phyloP scores from a whole-genome alignment of 1,140 invertebrate genomes.

The Portunus trituberculatus region DNA sequence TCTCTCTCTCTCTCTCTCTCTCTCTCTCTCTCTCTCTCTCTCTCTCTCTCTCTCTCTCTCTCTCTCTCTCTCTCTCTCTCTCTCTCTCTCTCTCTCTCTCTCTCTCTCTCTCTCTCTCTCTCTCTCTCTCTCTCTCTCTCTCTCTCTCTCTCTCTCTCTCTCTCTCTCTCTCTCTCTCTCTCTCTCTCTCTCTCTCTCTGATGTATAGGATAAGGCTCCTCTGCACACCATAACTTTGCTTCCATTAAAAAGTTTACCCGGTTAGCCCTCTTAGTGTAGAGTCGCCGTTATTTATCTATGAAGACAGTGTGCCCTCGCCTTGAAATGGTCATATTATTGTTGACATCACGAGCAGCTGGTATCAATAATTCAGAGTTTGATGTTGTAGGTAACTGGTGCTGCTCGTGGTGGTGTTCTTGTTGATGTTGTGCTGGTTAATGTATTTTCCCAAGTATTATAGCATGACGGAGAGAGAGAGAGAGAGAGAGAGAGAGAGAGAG shows the following conservation, averaged over 20 bases:
- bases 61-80: background rate
- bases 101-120: background rate
- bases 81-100: background rate
- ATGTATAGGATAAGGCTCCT: constrained; percentile 35
- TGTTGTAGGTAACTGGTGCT: too few species aligned
- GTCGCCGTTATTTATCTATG: background rate
- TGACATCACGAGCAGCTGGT: too few species aligned
- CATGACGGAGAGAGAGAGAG: too few species aligned
- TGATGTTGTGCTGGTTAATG: too few species aligned
- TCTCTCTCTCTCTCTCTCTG: constrained; percentile 39
- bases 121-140: constrained; percentile 28
- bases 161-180: constrained; percentile 45
- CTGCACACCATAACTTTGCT: constrained; percentile 40
- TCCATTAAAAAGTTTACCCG: constrained; percentile 42
- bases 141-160: constrained; percentile 45
- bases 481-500: too few species aligned
- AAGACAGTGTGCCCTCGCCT: background rate
- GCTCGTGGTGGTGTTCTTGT: too few species aligned
- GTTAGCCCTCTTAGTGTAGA: constrained; percentile 37
- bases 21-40: background rate
- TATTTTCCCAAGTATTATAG: too few species aligned
- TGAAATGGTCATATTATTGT: too few species aligned
- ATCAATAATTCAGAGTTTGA: too few species aligned
- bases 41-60: constrained; percentile 3
- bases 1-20: constrained; percentile 1